Conservation (phyloP, 2,888 invertebrate species). For the Meliscaeva auricollis region DNA sequence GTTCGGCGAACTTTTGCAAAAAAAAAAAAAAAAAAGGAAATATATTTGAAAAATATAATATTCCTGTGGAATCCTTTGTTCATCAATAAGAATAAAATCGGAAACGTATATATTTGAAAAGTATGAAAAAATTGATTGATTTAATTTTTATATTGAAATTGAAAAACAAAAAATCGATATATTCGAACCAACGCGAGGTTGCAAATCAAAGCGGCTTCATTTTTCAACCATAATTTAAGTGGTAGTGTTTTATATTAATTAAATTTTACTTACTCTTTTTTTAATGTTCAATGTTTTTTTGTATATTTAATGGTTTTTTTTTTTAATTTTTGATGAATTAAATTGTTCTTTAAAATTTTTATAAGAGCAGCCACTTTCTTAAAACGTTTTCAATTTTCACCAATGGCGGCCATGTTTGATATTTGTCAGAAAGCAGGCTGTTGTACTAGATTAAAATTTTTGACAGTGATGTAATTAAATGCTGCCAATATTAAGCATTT, state of each 20-base stretch:
- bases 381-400: conserved; percentile 71
- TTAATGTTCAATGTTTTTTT: background rate
- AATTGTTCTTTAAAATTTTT: conserved; percentile 18
- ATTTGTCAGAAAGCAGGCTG: conserved; percentile 30
- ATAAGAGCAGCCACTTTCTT: conserved; percentile 40
- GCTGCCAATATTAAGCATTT: background rate
- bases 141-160: background rate
- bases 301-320: background rate
- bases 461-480: conserved; percentile 32
- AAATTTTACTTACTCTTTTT: conserved; percentile 38
- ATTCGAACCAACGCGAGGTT: conserved; percentile 31
- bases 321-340: conserved; percentile 7
- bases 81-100: too few relatives aligned
- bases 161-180: conserved; percentile 38
- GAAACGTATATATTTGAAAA: background rate
- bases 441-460: conserved; percentile 46
- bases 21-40: background rate
- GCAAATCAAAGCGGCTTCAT: conserved; percentile 22
- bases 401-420: conserved; percentile 67
- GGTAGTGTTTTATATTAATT: too few relatives aligned
- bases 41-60: background rate
- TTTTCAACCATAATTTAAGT: background rate
- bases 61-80: background rate
- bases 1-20: background rate
- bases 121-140: background rate